Conservation (phyloP, 2,797 vertebrate genomes). For the Pipistrellus kuhlii region DNA sequence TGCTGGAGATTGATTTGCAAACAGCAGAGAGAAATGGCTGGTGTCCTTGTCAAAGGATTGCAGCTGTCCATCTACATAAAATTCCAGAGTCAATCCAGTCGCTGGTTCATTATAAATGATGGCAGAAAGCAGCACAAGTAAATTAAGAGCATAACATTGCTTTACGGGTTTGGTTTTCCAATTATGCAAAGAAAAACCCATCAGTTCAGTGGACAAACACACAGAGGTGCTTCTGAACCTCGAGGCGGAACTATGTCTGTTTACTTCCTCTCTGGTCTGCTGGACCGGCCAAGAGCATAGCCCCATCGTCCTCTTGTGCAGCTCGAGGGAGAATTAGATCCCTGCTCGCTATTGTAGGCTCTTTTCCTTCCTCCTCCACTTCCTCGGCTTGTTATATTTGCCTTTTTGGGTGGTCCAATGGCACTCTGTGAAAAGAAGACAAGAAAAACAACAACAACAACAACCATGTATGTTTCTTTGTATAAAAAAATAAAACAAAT, state of each 20-base stretch:
- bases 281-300: not conserved
- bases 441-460: too few species aligned
- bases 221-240: not conserved
- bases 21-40: not conserved
- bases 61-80: not conserved
- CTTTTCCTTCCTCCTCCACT: not conserved
- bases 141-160: constrained; percentile 1
- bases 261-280: not conserved
- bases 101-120: not conserved
- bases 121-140: not conserved
- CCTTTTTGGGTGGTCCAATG: not conserved
- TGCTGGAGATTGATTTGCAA: not conserved
- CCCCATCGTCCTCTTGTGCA: not conserved
- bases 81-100: not conserved
- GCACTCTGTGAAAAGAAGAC: constrained; percentile 14
- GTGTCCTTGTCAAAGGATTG: not conserved
- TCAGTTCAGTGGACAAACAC: not conserved
- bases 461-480: too few species aligned
- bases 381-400: not conserved
- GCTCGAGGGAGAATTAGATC: not conserved
- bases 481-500: too few species aligned
- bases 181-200: constrained; percentile 1
- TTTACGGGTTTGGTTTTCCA: constrained; percentile 48
- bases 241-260: not conserved
- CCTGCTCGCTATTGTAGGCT: not conserved